These are phyloP conservation scores for Cheiracanthium punctorium DNA, from an alignment of 2,888 invertebrate genomes.

Conservation along the genomic window DNA sequence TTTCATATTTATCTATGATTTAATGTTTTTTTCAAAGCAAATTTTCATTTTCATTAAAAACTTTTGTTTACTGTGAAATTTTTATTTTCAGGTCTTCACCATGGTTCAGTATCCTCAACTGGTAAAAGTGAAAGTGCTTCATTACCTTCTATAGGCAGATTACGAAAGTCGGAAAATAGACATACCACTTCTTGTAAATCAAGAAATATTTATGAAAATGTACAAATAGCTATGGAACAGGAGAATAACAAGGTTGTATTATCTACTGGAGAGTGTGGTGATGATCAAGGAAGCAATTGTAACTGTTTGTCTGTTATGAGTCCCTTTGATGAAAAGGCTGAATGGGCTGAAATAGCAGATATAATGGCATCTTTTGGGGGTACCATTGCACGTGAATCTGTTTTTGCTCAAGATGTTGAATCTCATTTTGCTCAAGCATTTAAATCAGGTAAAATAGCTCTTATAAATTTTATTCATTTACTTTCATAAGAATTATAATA, in stretches of 20 bases:
- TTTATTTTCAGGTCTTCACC: slow-evolving; percentile 67
- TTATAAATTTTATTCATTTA: too few species aligned
- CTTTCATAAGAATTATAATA: too few species aligned
- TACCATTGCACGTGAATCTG: slow-evolving; percentile 75
- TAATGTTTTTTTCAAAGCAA: too few species aligned
- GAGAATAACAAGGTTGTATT: slow-evolving; percentile 49
- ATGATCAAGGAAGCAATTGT: slow-evolving; percentile 36
- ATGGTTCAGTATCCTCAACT: slow-evolving; percentile 66
- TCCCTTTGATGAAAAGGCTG: slow-evolving; percentile 94
- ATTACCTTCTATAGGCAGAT: not conserved
- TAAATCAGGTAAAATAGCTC: slow-evolving; percentile 55
- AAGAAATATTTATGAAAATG: slow-evolving; percentile 65
- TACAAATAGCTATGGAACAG: slow-evolving; percentile 64
- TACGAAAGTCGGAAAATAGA: slow-evolving; percentile 20
- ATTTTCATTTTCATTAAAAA: too few species aligned
- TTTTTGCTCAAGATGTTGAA: slow-evolving; percentile 75
- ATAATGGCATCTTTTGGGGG: slow-evolving; percentile 95
- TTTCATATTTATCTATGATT: too few species aligned
- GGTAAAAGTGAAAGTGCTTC: slow-evolving; percentile 11
- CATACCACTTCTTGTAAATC: slow-evolving; percentile 43
- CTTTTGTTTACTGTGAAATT: too few species aligned
- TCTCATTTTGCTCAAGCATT: slow-evolving; percentile 74
- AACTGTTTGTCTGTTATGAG: slow-evolving; percentile 78
- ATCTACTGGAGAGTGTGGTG: slow-evolving; percentile 37
- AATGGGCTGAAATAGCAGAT: slow-evolving; percentile 97